phyloP scores from a whole-genome alignment of 92 coral and sea anemone species.

The Umimayanthus chanpuru region DNA sequence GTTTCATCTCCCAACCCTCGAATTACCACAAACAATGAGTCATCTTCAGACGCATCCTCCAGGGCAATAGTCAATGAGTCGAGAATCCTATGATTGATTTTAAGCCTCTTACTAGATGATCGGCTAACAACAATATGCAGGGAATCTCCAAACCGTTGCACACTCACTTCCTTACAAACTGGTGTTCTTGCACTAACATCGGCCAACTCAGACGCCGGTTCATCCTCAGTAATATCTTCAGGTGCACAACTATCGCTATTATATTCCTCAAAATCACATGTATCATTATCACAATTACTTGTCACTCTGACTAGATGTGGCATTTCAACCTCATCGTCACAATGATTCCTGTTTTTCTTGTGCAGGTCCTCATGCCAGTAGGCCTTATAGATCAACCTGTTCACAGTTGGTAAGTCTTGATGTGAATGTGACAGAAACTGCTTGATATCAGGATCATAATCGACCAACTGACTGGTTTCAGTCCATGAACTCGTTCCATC shows the following conservation, averaged over 20 bases:
- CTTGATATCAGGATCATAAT: constrained; percentile 76
- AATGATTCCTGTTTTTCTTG: constrained; percentile 48
- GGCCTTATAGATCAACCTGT: constrained; percentile 85
- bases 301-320: neutral
- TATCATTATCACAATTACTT: constrained; percentile 21
- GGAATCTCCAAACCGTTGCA: constrained; percentile 72
- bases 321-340: constrained; percentile 37
- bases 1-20: constrained; percentile 88
- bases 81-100: constrained; percentile 82
- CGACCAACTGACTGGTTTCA: constrained; percentile 81
- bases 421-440: constrained; percentile 78
- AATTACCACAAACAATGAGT: constrained; percentile 75
- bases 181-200: constrained; percentile 47
- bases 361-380: constrained; percentile 86
- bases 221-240: constrained; percentile 18
- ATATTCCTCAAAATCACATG: constrained; percentile 15
- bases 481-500: constrained; percentile 99
- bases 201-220: constrained; percentile 45
- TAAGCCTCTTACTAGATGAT: constrained; percentile 82
- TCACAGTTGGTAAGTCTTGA: constrained; percentile 79
- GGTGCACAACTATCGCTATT: constrained; percentile 4
- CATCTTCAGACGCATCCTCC: constrained; percentile 96
- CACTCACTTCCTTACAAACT: constrained; percentile 81
- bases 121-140: constrained; percentile 78
- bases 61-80: constrained; percentile 86